Evolutionary conservation across 2,888 invertebrate genomes (phyloP), one percentile per base, ranked within the genome.

Genomic region (Tipula lateralis): DNA sequence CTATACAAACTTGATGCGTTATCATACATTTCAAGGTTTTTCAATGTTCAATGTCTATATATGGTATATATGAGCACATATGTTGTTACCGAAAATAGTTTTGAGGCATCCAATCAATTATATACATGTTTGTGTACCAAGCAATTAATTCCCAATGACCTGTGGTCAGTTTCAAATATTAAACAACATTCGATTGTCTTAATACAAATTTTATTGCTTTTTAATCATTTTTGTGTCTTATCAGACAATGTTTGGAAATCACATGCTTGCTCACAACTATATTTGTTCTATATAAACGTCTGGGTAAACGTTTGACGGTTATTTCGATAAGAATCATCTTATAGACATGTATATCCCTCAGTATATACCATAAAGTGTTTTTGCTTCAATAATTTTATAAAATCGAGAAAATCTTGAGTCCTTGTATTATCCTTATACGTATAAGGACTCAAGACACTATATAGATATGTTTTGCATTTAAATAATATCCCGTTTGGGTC

Each of bases 401-500:
- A n/a, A n/a, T n/a, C n/a, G n/a, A n/a, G n/a, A n/a, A 66, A 66
- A 66, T 24, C 24, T 24, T 24, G 24, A 66, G 66, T 66, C 66
- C 66, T 66, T 66, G 7, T 24, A 66, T 66, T 66, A 66, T 66
- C 66, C 66, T 66, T 44, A n/a, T 36, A 32, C 32, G 32, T 32
- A 32, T 32, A 36, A 36, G 9, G 36, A 36, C 9, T 36, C 5
- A 36, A 36, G 36, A 16, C 16, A 36, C 0, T 50, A 16, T 6
- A 39, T 39, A 39, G 2, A 81, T 29, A 29, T 30, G 80, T 80
- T 19, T 80, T 9, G 13, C 1, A 82, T 82, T 32, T 82, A 29
- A 82, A 82, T 30, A 82, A 82, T 16, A 82, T 30, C 82, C n/a
- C 66, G 66, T 66, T 66, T 30, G 30, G 82, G 82, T 82, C 82